Conservation (phyloP, 1,140 invertebrate genomes). For the Heliconius himera region DNA sequence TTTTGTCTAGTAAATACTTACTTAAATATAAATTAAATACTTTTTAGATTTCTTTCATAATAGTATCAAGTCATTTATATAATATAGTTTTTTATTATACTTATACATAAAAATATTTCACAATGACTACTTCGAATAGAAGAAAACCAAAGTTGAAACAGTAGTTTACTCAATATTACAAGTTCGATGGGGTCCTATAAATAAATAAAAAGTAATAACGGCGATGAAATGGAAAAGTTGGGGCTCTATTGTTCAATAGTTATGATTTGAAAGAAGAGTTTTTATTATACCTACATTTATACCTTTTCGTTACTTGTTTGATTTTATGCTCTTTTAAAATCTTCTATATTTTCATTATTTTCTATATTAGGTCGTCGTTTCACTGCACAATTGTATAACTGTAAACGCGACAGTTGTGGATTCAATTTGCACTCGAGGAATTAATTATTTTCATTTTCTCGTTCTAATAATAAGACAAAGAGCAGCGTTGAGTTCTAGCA, state of each 20-base stretch:
- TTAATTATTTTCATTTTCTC: no score
- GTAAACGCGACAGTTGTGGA: no score
- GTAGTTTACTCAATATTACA: background rate
- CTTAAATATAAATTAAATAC: no score
- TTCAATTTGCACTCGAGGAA: no score
- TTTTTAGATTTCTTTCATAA: no score
- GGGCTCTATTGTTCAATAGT: slow-evolving; percentile 8
- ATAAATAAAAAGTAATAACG: slow-evolving; percentile 6
- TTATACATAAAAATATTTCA: background rate
- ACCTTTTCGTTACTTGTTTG: background rate
- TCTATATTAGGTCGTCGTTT: no score
- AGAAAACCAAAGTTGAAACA: background rate
- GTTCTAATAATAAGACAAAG: no score
- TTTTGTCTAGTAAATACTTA: no score
- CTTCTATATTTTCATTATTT: no score
- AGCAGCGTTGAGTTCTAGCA: no score
- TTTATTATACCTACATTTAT: background rate
- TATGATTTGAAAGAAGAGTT: background rate
- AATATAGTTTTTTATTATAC: background rate
- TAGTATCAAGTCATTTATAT: background rate
- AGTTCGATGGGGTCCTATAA: background rate
- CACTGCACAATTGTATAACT: no score
- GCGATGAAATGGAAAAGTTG: background rate
- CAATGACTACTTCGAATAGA: background rate
- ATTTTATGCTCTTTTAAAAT: background rate